Conservation (phyloP, 2,888 invertebrate species). For the Chymomyza procnemis region DNA sequence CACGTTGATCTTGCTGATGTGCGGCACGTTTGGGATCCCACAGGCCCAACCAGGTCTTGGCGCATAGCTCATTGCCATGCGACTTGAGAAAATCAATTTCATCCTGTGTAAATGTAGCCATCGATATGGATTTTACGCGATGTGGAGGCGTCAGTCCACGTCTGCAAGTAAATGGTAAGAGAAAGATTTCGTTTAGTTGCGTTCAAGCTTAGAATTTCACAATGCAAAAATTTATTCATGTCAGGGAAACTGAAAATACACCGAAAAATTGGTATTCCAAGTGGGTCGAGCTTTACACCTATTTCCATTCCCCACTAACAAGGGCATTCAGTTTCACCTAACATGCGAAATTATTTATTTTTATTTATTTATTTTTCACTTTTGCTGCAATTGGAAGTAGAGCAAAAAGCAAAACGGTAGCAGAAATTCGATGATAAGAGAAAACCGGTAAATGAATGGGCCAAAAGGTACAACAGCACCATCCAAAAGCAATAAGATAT, state of each 20-base stretch:
- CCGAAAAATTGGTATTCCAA: background rate
- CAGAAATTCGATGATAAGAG: background rate
- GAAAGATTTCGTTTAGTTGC: background rate
- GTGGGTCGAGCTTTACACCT: background rate
- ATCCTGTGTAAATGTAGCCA: conserved; percentile 97
- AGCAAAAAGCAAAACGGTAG: background rate
- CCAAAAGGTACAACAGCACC: background rate
- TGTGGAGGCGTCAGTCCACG: conserved; percentile 98
- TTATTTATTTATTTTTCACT: no score
- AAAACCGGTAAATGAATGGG: background rate
- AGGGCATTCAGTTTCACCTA: background rate
- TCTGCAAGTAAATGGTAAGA: conserved; percentile 81
- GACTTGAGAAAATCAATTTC: conserved; percentile 94
- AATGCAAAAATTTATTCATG: background rate
- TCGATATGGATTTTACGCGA: conserved; percentile 98
- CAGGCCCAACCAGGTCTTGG: conserved; percentile 94
- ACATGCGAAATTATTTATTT: background rate
- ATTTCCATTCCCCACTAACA: background rate
- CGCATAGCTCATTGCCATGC: conserved; percentile 96
- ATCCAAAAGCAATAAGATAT: background rate
- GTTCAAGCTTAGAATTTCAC: background rate
- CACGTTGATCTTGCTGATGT: conserved; percentile 90
- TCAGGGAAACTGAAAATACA: background rate
- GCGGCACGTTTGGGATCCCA: conserved; percentile 91
- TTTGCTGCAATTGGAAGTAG: background rate